Evolutionary conservation across 2,113 vertebrate species (phyloP), one percentile per base, ranked within the genome.

Genomic region (Cariama cristata): DNA sequence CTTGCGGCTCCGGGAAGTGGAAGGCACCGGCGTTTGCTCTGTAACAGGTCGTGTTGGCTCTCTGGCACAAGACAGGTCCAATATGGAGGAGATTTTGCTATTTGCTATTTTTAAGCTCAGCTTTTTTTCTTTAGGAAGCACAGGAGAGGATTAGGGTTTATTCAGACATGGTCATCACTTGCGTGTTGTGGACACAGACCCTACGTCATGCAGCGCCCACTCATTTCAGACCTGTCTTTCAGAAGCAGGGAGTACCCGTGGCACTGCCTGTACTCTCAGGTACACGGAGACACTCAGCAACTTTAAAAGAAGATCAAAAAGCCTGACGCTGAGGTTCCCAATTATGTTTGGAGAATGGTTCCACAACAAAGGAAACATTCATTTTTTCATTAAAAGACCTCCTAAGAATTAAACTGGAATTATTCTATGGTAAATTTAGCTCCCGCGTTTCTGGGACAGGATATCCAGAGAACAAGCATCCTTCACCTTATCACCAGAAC

Each of bases 151-250:
- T 52, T 45, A 50, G 38, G 38, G 32, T 68, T 55, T 68, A 53
- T 72, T 67, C 47, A 53, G 17, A 53, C 4, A 4, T 5, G 55
- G 50, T 60, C 49, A 52, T 47, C 42, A 10, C 14, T 76, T 21
- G 33, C 16, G 3, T 3, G 4, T 11, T 85, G 26, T 28, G 72
- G 60, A 86, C 32, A 55, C 33, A n/a, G 53, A 13, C 16, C 11
- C 28, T 9, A 0, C 3, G 19, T 16, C 2, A 8, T 8, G 58
- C 42, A 69, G 45, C 0, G 4, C n/a, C 27, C 38, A 3, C 35
- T 60, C 30, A 17, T n/a, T 92, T 84, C 58, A 85, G 74, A 42
- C 28, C 33, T 28, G 8, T n/a, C 75, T 73, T 68, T 84, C 38
- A 44, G 55, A 67, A 59, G 28, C 15, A 21, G 38, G 2, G 55